These are phyloP conservation scores for Toxostoma redivivum DNA, from an alignment of 2,113 vertebrate species.

Conservation along the genomic window DNA sequence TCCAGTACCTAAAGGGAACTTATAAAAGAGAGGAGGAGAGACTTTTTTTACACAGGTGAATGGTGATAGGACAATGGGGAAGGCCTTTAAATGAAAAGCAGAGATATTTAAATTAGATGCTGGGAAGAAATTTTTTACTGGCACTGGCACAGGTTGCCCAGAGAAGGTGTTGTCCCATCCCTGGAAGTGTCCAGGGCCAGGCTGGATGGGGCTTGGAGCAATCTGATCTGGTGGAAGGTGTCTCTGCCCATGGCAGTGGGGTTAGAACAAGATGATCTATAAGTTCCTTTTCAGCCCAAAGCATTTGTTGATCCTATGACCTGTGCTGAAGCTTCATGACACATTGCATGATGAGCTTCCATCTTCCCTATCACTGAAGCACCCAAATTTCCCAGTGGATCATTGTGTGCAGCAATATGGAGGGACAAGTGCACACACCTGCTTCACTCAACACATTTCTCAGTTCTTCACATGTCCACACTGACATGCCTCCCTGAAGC, in stretches of 20 bases:
- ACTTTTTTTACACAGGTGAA: background rate
- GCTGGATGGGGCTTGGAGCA: background rate
- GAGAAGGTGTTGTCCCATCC: background rate
- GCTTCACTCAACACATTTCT: background rate
- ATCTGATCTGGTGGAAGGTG: rapidly evolving
- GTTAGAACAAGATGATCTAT: background rate
- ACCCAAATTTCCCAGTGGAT: background rate
- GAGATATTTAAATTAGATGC: background rate
- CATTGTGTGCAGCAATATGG: background rate
- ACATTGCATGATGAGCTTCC: rapidly evolving
- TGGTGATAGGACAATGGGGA: background rate
- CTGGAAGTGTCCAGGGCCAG: background rate
- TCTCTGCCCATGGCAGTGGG: background rate
- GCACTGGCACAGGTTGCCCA: background rate
- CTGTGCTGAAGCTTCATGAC: background rate
- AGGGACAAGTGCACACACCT: background rate
- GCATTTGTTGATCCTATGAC: background rate
- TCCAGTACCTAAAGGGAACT: background rate
- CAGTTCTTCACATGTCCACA: background rate
- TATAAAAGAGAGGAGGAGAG: background rate
- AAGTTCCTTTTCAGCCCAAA: background rate
- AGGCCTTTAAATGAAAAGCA: background rate
- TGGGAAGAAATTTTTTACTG: background rate
- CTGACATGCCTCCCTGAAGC: background rate
- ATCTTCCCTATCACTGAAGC: background rate